These are phyloP conservation scores for Oegoconia quadripuncta DNA, from an alignment of 2,888 invertebrate species.

Conservation along the genomic window DNA sequence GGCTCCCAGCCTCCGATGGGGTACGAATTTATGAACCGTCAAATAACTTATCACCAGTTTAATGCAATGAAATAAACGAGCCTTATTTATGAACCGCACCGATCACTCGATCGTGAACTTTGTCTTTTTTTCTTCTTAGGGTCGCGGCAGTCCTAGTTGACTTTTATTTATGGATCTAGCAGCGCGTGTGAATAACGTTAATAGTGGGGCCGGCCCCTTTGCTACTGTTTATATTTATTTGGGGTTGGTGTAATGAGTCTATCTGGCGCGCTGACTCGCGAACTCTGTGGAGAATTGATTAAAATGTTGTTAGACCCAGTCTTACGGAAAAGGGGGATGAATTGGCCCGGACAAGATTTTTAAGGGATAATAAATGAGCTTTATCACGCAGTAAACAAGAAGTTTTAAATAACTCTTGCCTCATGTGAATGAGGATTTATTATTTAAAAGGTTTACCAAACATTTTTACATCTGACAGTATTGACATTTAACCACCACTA, in stretches of 20 bases:
- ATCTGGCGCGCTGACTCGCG: conserved; percentile 75
- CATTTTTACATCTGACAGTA: too few species aligned
- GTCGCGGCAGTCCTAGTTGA: conserved; percentile 52
- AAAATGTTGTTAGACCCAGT: conserved; percentile 76
- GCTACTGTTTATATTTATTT: conserved; percentile 78
- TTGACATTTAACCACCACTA: too few species aligned
- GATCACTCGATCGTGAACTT: conserved; percentile 65
- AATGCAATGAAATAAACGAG: conserved; percentile 75
- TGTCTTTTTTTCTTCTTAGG: conserved; percentile 64
- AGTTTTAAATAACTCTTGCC: too few species aligned
- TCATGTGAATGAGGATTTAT: too few species aligned
- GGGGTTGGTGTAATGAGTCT: conserved; percentile 70
- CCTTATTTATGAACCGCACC: conserved; percentile 70
- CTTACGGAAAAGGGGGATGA: conserved; percentile 66
- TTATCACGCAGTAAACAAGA: conserved; percentile 41
- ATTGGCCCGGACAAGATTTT: conserved; percentile 56
- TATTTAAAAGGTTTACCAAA: too few species aligned
- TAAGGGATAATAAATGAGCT: conserved; percentile 55
- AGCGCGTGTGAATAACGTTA: conserved; percentile 66
- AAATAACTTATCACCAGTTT: conserved; percentile 77
- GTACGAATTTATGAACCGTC: conserved; percentile 73
- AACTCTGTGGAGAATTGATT: conserved; percentile 78
- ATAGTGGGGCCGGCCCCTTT: conserved; percentile 14
- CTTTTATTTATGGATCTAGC: conserved; percentile 73
- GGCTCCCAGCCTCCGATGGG: conserved; percentile 45